Evolutionary conservation across 2,797 vertebrate species (phyloP).

Genomic region (Clarias pachynema): DNA sequence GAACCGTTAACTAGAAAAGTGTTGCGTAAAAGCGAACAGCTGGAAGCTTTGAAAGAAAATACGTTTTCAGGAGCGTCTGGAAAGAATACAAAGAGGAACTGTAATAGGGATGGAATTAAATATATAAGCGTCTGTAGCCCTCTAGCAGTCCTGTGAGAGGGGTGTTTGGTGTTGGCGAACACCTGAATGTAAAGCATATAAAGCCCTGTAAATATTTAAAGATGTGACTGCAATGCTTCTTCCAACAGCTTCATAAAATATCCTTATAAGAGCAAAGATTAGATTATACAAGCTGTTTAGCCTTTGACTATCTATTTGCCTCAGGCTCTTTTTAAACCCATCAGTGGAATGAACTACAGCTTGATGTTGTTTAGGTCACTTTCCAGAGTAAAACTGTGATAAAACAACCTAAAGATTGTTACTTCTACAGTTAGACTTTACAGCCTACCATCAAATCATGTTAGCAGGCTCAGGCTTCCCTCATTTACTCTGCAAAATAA

Average conservation of each 20-base stretch:
- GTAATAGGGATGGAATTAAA: neutral
- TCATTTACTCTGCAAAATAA: slow-evolving; percentile 20
- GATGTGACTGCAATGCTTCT: neutral
- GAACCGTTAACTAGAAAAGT: neutral
- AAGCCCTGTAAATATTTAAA: neutral
- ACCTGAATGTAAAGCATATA: neutral
- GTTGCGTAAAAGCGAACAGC: neutral
- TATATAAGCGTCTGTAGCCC: neutral
- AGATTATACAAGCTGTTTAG: neutral
- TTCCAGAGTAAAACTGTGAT: neutral
- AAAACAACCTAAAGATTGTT: neutral
- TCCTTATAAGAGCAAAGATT: neutral
- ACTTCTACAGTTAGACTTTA: neutral
- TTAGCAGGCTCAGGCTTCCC: neutral
- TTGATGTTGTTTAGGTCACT: neutral
- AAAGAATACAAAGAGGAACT: neutral
- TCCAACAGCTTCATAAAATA: neutral
- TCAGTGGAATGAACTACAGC: neutral
- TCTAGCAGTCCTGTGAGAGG: neutral
- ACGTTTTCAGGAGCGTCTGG: neutral
- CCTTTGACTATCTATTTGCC: slow-evolving; percentile 4
- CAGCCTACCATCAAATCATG: neutral
- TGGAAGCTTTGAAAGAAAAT: neutral
- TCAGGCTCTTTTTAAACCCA: neutral
- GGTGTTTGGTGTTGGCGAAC: neutral